Conservation (phyloP, 2,888 invertebrate genomes). For the Trachelus iudaicus region DNA sequence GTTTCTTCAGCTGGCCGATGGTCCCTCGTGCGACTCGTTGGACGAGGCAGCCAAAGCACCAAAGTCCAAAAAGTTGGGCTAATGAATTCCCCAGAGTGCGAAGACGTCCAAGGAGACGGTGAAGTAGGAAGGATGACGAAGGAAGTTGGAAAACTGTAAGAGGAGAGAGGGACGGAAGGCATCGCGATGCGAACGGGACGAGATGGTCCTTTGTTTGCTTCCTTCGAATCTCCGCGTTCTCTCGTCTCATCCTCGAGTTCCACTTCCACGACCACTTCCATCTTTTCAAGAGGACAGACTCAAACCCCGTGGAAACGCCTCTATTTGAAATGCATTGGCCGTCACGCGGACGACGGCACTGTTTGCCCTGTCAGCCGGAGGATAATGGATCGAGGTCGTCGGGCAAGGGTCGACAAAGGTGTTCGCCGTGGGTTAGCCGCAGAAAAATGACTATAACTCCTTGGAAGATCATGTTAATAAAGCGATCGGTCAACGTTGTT, state of each 20-base stretch:
- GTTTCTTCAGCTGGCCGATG: background rate
- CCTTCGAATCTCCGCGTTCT: conserved; percentile 10
- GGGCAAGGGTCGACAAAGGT: conserved; percentile 27
- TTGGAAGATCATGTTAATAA: conserved; percentile 50
- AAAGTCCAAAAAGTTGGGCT: background rate
- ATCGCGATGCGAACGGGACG: background rate
- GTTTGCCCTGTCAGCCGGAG: conserved; percentile 56
- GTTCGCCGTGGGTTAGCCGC: conserved; percentile 11
- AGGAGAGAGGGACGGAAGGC: background rate
- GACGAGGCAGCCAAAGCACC: background rate
- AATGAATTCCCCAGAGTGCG: background rate
- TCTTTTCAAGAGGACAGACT: conserved; percentile 2
- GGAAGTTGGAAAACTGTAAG: background rate
- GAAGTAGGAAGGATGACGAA: background rate
- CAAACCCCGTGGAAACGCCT: conserved; percentile 31
- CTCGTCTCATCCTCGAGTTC: conserved; percentile 3
- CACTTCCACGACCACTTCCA: background rate
- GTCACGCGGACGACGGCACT: conserved; percentile 46
- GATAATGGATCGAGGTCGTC: conserved; percentile 56
- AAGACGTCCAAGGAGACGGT: background rate
- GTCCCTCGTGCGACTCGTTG: background rate
- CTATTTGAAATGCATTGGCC: conserved; percentile 61
- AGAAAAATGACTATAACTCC: conserved; percentile 41
- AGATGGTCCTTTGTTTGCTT: background rate
- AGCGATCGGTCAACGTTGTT: conserved; percentile 55